Conservation (phyloP, 1,140 invertebrate genomes). For the Trichogramma pretiosum region DNA sequence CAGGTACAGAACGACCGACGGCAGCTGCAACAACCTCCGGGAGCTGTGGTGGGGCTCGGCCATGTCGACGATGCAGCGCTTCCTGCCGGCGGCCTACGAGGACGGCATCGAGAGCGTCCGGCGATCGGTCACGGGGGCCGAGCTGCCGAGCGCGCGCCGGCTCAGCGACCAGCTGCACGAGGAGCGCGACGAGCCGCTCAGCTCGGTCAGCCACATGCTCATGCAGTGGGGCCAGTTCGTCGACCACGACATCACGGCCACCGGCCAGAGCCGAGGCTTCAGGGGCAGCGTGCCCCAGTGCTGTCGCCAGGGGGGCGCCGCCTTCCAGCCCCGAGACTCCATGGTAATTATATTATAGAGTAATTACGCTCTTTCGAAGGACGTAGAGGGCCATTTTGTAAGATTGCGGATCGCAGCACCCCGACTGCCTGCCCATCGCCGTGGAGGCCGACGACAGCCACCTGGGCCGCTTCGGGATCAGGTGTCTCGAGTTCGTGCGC, state of each 20-base stretch:
- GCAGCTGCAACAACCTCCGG: slow-evolving; percentile 75
- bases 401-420: slow-evolving; percentile 49
- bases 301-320: slow-evolving; percentile 56
- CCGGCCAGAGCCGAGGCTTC: slow-evolving; percentile 55
- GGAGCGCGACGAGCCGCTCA: slow-evolving; percentile 47
- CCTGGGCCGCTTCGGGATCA: slow-evolving; percentile 56
- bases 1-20: slow-evolving; percentile 72
- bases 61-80: slow-evolving; percentile 68
- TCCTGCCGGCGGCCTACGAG: slow-evolving; percentile 71
- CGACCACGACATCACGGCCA: slow-evolving; percentile 67
- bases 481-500: slow-evolving; percentile 67
- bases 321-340: slow-evolving; percentile 52
- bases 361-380: too few relatives aligned
- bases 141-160: slow-evolving; percentile 58
- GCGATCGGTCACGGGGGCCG: slow-evolving; percentile 47
- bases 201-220: slow-evolving; percentile 62
- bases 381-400: too few relatives aligned
- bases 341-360: slow-evolving; percentile 49
- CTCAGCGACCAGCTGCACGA: slow-evolving; percentile 59
- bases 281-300: slow-evolving; percentile 74
- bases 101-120: slow-evolving; percentile 55
- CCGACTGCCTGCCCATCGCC: slow-evolving; percentile 72
- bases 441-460: slow-evolving; percentile 66
- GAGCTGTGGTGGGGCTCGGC: slow-evolving; percentile 73
- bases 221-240: slow-evolving; percentile 83